phyloP scores from a whole-genome alignment of 2,888 invertebrate species.

The Antitype chi region DNA sequence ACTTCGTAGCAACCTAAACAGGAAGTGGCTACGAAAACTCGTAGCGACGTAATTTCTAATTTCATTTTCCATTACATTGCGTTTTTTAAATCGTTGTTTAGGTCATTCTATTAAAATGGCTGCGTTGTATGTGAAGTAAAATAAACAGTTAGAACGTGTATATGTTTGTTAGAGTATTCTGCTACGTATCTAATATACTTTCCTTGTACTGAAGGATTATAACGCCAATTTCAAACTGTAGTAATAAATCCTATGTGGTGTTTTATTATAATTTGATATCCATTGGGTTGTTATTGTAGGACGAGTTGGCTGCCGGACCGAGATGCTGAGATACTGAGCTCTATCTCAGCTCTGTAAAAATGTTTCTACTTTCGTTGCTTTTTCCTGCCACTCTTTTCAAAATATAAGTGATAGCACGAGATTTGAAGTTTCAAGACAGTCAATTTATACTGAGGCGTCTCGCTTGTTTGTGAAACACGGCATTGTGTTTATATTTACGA shows the following conservation, averaged over 20 bases:
- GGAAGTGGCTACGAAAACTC: constrained; percentile 44
- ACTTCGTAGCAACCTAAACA: constrained; percentile 19
- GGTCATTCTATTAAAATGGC: constrained; percentile 40
- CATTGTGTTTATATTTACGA: constrained; percentile 33
- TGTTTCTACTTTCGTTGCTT: constrained; percentile 22
- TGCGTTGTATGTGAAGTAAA: constrained; percentile 11
- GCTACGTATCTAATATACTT: constrained; percentile 4
- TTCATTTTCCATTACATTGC: constrained; percentile 61
- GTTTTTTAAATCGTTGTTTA: constrained; percentile 47
- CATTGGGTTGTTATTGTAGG: constrained; percentile 61
- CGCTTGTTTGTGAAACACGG: constrained; percentile 31
- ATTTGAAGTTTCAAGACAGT: constrained; percentile 17
- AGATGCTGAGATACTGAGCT: constrained; percentile 22
- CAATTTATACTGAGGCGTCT: constrained; percentile 5
- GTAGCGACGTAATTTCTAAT: constrained; percentile 55
- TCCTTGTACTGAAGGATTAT: constrained; percentile 41
- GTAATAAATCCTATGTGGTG: constrained; percentile 55
- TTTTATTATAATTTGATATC: constrained; percentile 61
- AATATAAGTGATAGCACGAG: constrained; percentile 15
- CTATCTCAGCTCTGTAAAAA: constrained; percentile 41
- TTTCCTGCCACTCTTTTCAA: constrained; percentile 13
- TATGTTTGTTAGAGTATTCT: constrained; percentile 14
- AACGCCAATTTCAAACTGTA: constrained; percentile 41
- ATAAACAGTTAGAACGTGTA: constrained; percentile 4
- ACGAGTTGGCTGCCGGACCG: constrained; percentile 29